These are phyloP conservation scores for Julus scandinavius DNA, from an alignment of 2,888 invertebrate genomes.

Conservation along the genomic window DNA sequence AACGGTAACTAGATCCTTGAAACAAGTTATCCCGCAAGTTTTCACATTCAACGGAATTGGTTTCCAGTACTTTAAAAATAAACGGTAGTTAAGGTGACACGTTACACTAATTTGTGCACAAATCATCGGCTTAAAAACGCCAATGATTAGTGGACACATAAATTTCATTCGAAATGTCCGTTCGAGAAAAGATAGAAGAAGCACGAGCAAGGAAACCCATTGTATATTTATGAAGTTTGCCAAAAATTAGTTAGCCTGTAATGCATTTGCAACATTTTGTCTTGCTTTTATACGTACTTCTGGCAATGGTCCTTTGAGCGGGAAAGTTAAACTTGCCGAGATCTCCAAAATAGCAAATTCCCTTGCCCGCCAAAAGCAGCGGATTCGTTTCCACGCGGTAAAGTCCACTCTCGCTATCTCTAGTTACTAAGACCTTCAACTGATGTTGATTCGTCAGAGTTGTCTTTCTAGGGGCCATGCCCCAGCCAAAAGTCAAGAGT, in stretches of 20 bases:
- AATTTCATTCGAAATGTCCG: too few relatives aligned
- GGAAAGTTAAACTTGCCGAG: slow-evolving; percentile 35
- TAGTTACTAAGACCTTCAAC: slow-evolving; percentile 25
- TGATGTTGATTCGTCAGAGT: slow-evolving; percentile 5
- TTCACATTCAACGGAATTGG: background rate
- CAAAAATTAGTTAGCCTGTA: too few relatives aligned
- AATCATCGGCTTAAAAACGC: too few relatives aligned
- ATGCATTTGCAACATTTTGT: too few relatives aligned
- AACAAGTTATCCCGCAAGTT: background rate
- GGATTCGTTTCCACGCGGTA: slow-evolving; percentile 46
- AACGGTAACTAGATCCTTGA: background rate
- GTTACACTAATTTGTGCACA: background rate
- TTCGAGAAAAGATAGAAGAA: too few relatives aligned
- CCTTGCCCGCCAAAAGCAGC: slow-evolving; percentile 30
- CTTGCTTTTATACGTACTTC: background rate
- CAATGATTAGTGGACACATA: too few relatives aligned
- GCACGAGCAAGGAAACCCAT: too few relatives aligned
- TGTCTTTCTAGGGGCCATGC: slow-evolving; percentile 15
- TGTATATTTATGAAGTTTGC: too few relatives aligned
- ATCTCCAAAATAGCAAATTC: slow-evolving; percentile 52
- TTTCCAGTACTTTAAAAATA: slow-evolving; percentile 48
- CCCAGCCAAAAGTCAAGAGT: slow-evolving; percentile 11
- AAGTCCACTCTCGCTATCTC: background rate
- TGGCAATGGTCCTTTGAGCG: slow-evolving; percentile 2
- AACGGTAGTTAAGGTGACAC: background rate